Base-by-base conservation (phyloP, 1,140 invertebrate species). In the Andricus grossulariae region DNA sequence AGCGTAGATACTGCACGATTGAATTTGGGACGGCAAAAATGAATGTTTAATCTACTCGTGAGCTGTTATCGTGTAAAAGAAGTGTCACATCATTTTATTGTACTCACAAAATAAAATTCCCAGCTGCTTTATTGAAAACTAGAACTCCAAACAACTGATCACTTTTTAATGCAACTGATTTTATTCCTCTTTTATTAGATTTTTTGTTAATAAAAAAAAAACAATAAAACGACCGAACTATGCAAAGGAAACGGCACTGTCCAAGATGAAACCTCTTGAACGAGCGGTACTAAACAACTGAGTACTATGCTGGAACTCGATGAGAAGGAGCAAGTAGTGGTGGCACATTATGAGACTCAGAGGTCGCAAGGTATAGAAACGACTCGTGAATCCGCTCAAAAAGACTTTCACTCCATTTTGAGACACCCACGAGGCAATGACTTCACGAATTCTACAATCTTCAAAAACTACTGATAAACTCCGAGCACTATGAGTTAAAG, bases 241-340 rank as follows among this genome's bases (percentile, higher is more conserved):
- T 75, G 45, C 45, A 7, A 72, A 15, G 60, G 50, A 79, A 54
- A 18, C 32, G 13, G 19, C 50, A 70, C 2, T 21, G 60, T 75
- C 74, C 12, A 49, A 55, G 66, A 50, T 66, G 77, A 71, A 75
- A 75, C 73, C 57, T 75, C 73, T 57, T 18, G 77, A 55, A 73
- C 74, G 82, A 86, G 72, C 78, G 79, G 78, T 79, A 86, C 86
- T 85, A 86, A 86, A 86, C 83, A 84, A 87, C 84, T 81, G 86
- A 74, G 77, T 83, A 82, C 86, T 85, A 84, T 73, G 83, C 82
- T 83, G 82, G 82, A 86, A 75, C 77, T 78, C 75, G 78, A 83
- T 76, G 77, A 84, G 84, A 83, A 75, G 76, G 79, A 52, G 72
- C 55, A 73, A 78, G 80, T 76, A 79, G 84, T 82, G 80, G 82